Conservation (phyloP, 2,113 vertebrate genomes). For the Sturnus vulgaris region DNA sequence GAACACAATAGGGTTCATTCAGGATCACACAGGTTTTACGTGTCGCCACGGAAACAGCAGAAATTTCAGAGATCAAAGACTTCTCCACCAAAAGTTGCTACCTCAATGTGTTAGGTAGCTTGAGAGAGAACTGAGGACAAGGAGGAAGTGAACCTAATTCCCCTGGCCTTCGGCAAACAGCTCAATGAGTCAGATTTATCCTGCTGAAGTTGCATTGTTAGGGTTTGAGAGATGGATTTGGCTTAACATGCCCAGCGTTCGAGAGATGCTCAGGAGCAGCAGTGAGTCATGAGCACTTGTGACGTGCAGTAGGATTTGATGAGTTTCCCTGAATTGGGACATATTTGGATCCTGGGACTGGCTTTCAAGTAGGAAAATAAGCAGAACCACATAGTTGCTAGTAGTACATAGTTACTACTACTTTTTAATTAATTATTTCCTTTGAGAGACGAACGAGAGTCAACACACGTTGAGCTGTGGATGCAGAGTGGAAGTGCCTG, state of each 20-base stretch:
- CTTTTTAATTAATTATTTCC: neutral
- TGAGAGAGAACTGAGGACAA: neutral
- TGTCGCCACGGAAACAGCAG: conserved; percentile 22
- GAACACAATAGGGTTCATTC: conserved; percentile 44
- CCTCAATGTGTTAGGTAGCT: neutral
- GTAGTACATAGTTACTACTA: neutral
- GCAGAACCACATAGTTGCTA: neutral
- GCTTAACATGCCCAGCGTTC: neutral
- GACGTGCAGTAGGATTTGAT: neutral
- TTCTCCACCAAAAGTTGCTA: neutral
- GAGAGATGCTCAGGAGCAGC: neutral
- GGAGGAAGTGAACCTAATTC: neutral
- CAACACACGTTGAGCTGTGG: neutral
- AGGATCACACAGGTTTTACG: neutral
- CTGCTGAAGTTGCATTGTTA: neutral
- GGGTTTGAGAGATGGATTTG: neutral
- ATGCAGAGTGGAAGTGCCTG: neutral
- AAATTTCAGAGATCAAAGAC: conserved; percentile 52
- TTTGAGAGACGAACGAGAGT: neutral
- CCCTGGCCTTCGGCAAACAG: neutral
- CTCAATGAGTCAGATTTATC: neutral
- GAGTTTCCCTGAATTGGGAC: neutral
- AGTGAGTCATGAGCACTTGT: neutral
- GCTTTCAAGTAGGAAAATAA: neutral
- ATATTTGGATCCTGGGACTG: neutral